Evolutionary conservation across 2,113 vertebrate genomes (phyloP).

Genomic region (Dasypus novemcinctus): DNA sequence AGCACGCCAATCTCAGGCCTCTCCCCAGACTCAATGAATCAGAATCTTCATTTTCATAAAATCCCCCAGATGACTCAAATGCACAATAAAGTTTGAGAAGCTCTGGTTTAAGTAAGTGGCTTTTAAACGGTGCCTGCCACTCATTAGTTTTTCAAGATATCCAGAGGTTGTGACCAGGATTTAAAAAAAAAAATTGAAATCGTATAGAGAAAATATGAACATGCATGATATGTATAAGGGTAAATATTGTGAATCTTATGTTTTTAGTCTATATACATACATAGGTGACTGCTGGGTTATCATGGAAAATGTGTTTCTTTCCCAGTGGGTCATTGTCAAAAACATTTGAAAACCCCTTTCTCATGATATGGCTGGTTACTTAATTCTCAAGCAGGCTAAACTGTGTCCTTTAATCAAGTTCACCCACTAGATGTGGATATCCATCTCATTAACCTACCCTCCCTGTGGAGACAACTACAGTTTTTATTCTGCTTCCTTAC

Average conservation of each 20-base stretch:
- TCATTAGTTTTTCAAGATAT: neutral
- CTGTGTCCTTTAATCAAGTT: neutral
- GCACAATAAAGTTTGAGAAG: no score
- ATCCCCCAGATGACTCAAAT: no score
- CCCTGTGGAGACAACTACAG: neutral
- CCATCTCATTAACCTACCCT: neutral
- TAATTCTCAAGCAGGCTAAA: neutral
- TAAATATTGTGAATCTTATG: neutral
- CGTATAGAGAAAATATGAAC: neutral
- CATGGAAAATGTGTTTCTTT: neutral
- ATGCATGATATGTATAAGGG: neutral
- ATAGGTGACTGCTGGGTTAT: neutral
- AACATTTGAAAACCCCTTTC: neutral
- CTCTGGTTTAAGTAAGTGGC: neutral
- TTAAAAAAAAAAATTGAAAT: neutral
- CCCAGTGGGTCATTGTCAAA: neutral
- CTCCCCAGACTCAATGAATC: rapidly evolving
- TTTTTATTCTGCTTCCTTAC: neutral
- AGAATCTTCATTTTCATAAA: no score
- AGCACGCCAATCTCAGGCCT: neutral
- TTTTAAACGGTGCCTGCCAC: neutral
- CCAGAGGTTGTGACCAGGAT: neutral
- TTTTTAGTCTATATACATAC: neutral
- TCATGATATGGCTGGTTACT: neutral
- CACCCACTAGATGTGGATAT: neutral